Evolutionary conservation across 2,113 vertebrate species (phyloP), one percentile per base, ranked within the genome.

Genomic region (Macquaria australasica): DNA sequence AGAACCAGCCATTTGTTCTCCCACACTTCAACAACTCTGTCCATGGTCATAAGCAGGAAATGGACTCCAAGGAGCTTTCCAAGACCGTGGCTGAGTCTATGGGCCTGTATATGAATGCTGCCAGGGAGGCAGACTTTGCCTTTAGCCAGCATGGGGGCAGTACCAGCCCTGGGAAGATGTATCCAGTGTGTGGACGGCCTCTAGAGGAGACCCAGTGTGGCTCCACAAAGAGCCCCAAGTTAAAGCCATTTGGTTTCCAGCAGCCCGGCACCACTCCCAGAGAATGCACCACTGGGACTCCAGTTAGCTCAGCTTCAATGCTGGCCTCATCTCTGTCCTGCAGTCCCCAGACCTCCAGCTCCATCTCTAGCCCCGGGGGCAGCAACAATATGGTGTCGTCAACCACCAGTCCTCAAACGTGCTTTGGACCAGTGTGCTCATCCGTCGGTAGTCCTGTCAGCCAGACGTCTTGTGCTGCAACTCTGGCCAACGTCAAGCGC

Each of bases 31-130:
- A 97, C 87, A 96, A 96, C 92, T 96, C 98, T 92, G 95, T 96
- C 0, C 93, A 93, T 48, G 88, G 88, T 83, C 92, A 92, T 70
- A 96, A 95, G 92, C 91, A 94, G 76, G 98, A 99, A 92, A 95
- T 96, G 0, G 98, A 99, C 91, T 97, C 98, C 1, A 99, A 99
- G 93, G 98, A 99, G 92, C 98, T 99, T 82, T 98, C 98, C 28
- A 97, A 97, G 55, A 96, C 98, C 0, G 98, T 99, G 82, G 98
- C 98, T 0, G 98, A 99, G 93, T 99, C 98, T 75, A 99, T 99
- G 98, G 98, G 98, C 82, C 95, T 99, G 23, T 99, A 99, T 83
- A 99, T 99, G 98, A 97, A 99, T 88, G 98, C 97, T 0, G 96
- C 97, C 83, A 95, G 98, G 88, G 98, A 99, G 14, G 96, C 97